Evolutionary conservation across 1,140 invertebrate species (phyloP), one percentile per base, ranked within the genome.

Genomic region (Anoplophora glabripennis): DNA sequence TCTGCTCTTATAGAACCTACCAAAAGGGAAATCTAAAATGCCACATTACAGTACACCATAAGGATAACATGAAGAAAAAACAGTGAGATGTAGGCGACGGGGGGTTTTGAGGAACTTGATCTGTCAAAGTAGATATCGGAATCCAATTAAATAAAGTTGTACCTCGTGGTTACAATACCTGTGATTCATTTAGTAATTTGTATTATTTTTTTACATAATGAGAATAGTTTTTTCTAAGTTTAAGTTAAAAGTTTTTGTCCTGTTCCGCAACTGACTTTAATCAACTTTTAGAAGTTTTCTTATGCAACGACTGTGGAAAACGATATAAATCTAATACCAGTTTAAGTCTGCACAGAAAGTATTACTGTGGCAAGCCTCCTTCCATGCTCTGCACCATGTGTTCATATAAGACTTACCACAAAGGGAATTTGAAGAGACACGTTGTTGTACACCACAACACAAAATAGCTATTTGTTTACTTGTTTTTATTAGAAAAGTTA

Each of bases 301-400:
- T 17, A 17, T 41, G 40, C 15, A 7, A 4, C 17, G 15, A 15
- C 14, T 77, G 76, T 75, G 70, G 74, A 28, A 77, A 73, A 53
- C 67, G 69, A 17, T 61, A 61, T 28, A 51, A 46, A 73, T 72
- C 54, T 74, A 72, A 46, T 71, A 72, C 62, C 68, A 74, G 60
- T 72, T 72, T 55, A 73, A 75, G 57, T 75, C 75, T 47, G 73
- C 75, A 75, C 72, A 74, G 59, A 75, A 77, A 55, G 74, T 17
- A 17, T 5, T 15, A 52, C 7, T 83, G 81, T 61, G 79, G 89
- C 11, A 88, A 87, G 55, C 84, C 86, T 48, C 87, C 86, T 2
- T 84, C 86, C 14, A 90, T 89, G 63, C 87, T 87, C 1, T 75
- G 79, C 56, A 15, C 34, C 14, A 84, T 88, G 66, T 90, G 89